Evolutionary conservation across 2,888 invertebrate species (phyloP).

Genomic region (Rotaria macrura): DNA sequence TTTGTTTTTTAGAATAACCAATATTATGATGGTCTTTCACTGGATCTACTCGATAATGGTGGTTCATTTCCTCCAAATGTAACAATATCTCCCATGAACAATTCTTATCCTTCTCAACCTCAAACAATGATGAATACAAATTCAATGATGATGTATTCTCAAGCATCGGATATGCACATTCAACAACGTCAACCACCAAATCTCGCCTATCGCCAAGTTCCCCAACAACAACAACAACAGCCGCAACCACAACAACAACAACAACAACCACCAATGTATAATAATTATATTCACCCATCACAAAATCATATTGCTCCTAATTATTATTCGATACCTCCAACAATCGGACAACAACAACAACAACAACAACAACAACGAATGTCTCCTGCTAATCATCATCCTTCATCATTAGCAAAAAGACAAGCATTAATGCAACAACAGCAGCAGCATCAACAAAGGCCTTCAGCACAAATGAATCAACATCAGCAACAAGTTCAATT

Average conservation of each 20-base stretch:
- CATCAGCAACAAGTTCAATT: conserved; percentile 2
- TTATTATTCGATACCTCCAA: neutral
- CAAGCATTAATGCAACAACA: neutral
- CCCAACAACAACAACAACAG: no score
- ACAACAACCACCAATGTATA: neutral
- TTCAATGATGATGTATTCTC: neutral
- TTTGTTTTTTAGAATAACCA: neutral
- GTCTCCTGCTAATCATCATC: neutral
- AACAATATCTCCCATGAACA: neutral
- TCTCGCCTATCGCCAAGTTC: neutral
- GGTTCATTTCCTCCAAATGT: conserved; percentile 11
- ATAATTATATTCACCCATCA: neutral
- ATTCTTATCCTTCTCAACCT: neutral
- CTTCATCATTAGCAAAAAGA: neutral
- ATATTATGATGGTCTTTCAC: neutral
- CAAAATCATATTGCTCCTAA: neutral
- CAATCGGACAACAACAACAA: neutral
- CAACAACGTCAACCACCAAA: neutral
- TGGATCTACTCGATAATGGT: neutral
- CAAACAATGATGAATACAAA: neutral
- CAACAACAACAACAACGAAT: neutral
- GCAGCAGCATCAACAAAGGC: neutral
- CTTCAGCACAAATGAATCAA: neutral
- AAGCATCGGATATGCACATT: neutral
- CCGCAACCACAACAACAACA: neutral